phyloP scores from a whole-genome alignment of 2,113 vertebrate species.

The Chitala chitala region DNA sequence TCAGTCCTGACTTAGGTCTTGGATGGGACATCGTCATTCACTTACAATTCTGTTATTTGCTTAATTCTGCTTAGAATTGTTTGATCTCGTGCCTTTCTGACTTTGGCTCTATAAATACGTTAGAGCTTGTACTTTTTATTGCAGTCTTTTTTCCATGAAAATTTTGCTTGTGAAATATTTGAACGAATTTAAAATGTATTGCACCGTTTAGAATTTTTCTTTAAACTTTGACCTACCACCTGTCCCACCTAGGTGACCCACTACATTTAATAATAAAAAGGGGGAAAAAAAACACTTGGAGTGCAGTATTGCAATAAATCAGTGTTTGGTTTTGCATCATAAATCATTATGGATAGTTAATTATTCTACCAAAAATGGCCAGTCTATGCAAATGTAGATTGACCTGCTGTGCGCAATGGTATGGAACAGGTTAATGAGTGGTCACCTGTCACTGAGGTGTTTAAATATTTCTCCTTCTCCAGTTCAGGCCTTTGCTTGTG shows the following conservation, averaged over 20 bases:
- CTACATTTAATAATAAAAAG: too few species aligned
- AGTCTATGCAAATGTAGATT: background rate
- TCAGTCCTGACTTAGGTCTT: too few species aligned
- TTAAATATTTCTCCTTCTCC: background rate
- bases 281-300: too few species aligned
- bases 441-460: background rate
- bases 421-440: constrained; percentile 3
- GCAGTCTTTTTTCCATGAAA: background rate
- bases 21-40: too few species aligned
- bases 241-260: too few species aligned
- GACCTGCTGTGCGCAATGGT: background rate
- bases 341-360: constrained; percentile 18
- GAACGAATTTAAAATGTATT: background rate
- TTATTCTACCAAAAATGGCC: background rate
- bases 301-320: background rate
- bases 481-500: too few species aligned
- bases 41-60: too few species aligned
- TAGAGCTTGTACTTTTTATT: too few species aligned
- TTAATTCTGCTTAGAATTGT: too few species aligned
- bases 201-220: too few species aligned
- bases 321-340: background rate
- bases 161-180: background rate
- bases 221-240: too few species aligned
- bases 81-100: background rate
- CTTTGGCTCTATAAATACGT: background rate